Percentiles rank a stretch among this genome's conserved stretches.
phyloP scores from a whole-genome alignment of 2,797 vertebrate species.

The Synanceia verrucosa region DNA sequence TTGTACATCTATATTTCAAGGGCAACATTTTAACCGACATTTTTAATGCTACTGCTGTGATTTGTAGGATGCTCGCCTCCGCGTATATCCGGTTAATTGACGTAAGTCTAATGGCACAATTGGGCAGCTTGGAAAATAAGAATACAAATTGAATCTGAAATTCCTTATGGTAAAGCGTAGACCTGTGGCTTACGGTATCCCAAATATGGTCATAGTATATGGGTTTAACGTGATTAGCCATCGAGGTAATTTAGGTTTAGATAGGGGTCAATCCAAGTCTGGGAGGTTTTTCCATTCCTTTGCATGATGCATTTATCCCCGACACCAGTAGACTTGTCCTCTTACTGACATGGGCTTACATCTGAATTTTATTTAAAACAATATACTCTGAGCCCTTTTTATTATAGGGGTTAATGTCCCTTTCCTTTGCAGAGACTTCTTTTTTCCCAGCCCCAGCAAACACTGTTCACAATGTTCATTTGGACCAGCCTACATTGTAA shows the following conservation, averaged over 20 bases:
- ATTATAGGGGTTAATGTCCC: constrained; percentile 33
- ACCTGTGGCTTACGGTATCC: too few species aligned
- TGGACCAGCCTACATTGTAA: constrained; percentile 75
- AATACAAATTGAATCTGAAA: accelerated
- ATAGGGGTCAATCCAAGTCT: constrained; percentile 9
- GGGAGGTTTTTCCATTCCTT: constrained; percentile 25
- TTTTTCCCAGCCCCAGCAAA: constrained; percentile 64
- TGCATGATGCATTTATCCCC: constrained; percentile 72
- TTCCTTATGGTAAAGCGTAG: too few species aligned
- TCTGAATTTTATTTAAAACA: constrained; percentile 5
- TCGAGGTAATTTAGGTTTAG: neutral
- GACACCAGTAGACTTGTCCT: constrained; percentile 32
- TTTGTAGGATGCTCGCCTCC: too few species aligned
- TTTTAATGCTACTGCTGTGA: too few species aligned
- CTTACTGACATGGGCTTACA: neutral
- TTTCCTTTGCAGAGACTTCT: constrained; percentile 53
- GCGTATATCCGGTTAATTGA: accelerated
- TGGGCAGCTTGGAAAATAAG: too few species aligned
- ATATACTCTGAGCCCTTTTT: constrained; percentile 25
- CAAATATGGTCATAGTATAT: neutral
- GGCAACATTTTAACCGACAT: neutral
- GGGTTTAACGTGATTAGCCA: neutral
- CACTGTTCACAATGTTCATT: constrained; percentile 59
- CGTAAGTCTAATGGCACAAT: accelerated
- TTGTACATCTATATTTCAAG: neutral